These are phyloP conservation scores for Sphaerophoria rueppellii DNA, from an alignment of 2,888 invertebrate species.

Conservation along the genomic window DNA sequence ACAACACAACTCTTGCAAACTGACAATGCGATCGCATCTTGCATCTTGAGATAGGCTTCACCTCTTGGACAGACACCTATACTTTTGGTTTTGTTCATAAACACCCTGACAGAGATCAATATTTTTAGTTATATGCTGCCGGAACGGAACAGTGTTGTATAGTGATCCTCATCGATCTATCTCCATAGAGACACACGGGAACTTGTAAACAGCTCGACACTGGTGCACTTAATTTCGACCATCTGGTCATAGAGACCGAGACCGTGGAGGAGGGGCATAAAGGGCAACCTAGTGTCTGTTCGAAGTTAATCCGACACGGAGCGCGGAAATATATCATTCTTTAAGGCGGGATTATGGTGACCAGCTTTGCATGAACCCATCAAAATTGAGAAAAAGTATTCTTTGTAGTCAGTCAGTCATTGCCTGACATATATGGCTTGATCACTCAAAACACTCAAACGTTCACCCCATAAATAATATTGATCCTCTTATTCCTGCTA, in stretches of 20 bases:
- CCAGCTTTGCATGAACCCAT: slow-evolving; percentile 7
- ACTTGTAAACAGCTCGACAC: slow-evolving; percentile 50
- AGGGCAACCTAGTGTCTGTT: slow-evolving; percentile 12
- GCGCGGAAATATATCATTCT: slow-evolving; percentile 68
- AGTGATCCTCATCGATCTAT: slow-evolving; percentile 69
- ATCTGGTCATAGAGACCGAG: slow-evolving; percentile 49
- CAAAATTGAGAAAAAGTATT: too few relatives aligned
- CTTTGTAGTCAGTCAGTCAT: too few relatives aligned
- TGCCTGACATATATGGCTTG: too few relatives aligned
- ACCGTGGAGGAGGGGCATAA: background rate
- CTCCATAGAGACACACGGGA: slow-evolving; percentile 43
- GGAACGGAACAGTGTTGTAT: slow-evolving; percentile 28
- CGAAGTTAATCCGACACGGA: slow-evolving; percentile 65
- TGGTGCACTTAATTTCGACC: slow-evolving; percentile 67
- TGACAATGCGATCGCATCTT: slow-evolving; percentile 22
- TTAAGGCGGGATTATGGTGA: slow-evolving; percentile 3
- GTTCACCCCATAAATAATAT: slow-evolving; percentile 15
- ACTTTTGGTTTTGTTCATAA: slow-evolving; percentile 49
- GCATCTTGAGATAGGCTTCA: background rate
- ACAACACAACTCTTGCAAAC: slow-evolving; percentile 7
- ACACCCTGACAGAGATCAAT: slow-evolving; percentile 66
- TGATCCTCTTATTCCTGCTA: slow-evolving; percentile 36
- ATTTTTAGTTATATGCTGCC: slow-evolving; percentile 39
- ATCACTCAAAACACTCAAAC: background rate
- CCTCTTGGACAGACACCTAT: slow-evolving; percentile 17